A percentile compares a stretch with the other conserved stretches of the same genome.
These are phyloP conservation scores for Prionchulus punctatus DNA, from an alignment of 2,888 invertebrate genomes.

Conservation along the genomic window DNA sequence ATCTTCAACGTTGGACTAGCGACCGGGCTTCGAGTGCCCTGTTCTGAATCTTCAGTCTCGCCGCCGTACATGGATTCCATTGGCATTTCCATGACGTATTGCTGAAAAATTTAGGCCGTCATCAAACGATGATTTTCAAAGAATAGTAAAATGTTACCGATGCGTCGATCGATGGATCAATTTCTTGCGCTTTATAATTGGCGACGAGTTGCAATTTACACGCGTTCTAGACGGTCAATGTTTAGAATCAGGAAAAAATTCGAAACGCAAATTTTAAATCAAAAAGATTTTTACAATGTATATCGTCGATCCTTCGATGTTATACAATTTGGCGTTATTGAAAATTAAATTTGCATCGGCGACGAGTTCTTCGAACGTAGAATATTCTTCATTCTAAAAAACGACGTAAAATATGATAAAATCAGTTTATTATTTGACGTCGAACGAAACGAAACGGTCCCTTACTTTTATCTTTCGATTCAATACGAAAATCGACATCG, in stretches of 20 bases:
- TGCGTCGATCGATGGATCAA: conserved; percentile 16
- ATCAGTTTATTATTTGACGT: background rate
- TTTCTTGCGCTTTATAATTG: conserved; percentile 17
- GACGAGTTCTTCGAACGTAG: conserved; percentile 65
- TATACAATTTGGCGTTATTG: conserved; percentile 84
- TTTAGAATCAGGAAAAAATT: conserved; percentile 8
- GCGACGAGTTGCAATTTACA: conserved; percentile 45
- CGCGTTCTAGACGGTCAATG: conserved; percentile 47
- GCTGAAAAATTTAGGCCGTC: background rate
- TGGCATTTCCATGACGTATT: background rate
- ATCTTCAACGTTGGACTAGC: background rate
- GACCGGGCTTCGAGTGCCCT: background rate
- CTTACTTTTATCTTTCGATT: conserved; percentile 39
- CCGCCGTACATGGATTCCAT: background rate
- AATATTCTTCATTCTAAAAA: conserved; percentile 18
- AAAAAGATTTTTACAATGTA: conserved; percentile 47
- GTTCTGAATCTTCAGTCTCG: background rate
- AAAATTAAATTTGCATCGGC: conserved; percentile 89
- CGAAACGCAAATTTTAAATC: conserved; percentile 11
- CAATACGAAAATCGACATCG: conserved; percentile 81
- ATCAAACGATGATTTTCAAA: background rate
- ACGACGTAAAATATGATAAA: background rate
- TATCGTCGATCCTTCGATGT: conserved; percentile 57
- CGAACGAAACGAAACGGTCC: background rate
- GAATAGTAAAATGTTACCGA: background rate